Conservation (phyloP, 2,888 invertebrate genomes). For the Agrilus cyanescens region DNA sequence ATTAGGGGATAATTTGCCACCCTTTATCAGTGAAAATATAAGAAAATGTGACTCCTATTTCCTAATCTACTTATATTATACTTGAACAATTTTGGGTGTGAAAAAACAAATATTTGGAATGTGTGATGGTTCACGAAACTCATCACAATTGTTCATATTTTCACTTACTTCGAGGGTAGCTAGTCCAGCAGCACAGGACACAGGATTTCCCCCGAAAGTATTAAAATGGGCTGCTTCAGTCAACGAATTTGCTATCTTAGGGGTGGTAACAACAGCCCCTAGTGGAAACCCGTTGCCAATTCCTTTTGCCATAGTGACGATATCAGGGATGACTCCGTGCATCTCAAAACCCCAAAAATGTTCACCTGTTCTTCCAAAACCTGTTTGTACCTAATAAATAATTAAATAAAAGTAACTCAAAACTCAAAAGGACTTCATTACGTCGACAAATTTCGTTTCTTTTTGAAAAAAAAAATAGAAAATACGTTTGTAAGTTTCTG, state of each 20-base stretch:
- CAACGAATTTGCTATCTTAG: conserved; percentile 71
- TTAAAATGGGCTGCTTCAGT: conserved; percentile 77
- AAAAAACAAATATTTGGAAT: no score
- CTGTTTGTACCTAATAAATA: conserved; percentile 71
- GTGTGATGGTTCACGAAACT: no score
- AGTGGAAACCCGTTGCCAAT: conserved; percentile 94
- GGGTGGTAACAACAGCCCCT: conserved; percentile 89
- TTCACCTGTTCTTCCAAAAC: conserved; percentile 89
- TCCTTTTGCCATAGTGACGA: conserved; percentile 92
- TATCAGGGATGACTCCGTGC: conserved; percentile 80
- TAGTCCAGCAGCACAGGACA: conserved; percentile 77
- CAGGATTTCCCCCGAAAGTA: conserved; percentile 91
- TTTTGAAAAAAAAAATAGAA: no score
- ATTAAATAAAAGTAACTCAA: not conserved
- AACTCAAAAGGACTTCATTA: not conserved
- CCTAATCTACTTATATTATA: no score
- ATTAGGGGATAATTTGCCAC: no score
- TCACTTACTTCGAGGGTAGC: conserved; percentile 78
- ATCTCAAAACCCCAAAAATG: conserved; percentile 94
- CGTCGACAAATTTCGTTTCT: no score
- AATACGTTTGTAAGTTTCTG: no score
- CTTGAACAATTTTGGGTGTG: no score
- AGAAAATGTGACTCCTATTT: no score
- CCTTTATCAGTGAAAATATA: no score
- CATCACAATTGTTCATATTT: no score